Evolutionary conservation across 1,140 invertebrate genomes (phyloP).

Genomic region (Palaemon carinicauda): DNA sequence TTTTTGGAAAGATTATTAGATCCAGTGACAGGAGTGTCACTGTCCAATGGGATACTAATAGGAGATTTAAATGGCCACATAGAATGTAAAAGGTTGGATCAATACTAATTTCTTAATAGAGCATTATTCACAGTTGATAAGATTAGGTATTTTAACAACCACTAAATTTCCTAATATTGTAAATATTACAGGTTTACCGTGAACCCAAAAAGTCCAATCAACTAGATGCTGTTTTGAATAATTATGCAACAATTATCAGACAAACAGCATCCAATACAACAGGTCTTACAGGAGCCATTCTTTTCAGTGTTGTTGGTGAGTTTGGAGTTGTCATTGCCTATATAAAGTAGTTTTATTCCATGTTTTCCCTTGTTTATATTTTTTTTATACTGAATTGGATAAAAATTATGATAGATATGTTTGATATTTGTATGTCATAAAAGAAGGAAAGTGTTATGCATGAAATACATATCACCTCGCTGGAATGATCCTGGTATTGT

Average conservation of each 20-base stretch:
- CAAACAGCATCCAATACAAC: conserved; percentile 13
- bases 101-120: too few species aligned
- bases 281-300: conserved; percentile 73
- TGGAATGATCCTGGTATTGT: too few species aligned
- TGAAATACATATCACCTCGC: too few species aligned
- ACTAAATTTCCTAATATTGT: conserved; percentile 58
- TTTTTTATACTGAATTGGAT: neutral
- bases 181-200: conserved; percentile 74
- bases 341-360: too few species aligned
- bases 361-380: neutral
- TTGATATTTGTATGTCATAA: neutral
- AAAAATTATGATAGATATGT: neutral
- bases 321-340: conserved; percentile 46
- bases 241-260: conserved; percentile 72
- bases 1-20: too few species aligned
- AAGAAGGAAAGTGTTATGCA: neutral
- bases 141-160: too few species aligned
- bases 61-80: too few species aligned
- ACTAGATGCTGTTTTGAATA: conserved; percentile 80
- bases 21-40: too few species aligned
- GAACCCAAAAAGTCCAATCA: conserved; percentile 78
- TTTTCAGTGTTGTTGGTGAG: conserved; percentile 86
- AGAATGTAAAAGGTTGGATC: too few species aligned
- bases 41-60: too few species aligned
- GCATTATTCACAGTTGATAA: too few species aligned